These are phyloP conservation scores for Molanna angustata DNA, from an alignment of 2,888 invertebrate genomes.

Conservation along the genomic window DNA sequence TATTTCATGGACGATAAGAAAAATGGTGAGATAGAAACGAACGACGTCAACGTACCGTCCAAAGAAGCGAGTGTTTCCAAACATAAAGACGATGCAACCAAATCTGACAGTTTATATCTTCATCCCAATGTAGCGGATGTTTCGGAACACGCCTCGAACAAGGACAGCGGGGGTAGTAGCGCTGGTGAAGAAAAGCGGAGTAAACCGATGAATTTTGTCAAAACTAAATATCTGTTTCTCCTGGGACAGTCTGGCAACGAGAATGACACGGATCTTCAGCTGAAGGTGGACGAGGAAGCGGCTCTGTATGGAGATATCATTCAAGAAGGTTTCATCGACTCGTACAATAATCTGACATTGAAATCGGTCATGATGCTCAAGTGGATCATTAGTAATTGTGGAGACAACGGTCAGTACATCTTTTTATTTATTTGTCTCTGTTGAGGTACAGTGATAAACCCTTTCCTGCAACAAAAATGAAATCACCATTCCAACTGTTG, in stretches of 20 bases:
- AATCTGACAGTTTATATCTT: not conserved
- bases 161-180: not conserved
- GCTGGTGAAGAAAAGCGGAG: not conserved
- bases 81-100: not conserved
- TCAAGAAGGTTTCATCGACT: slow-evolving; percentile 79
- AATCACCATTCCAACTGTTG: too few relatives aligned
- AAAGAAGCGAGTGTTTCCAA: not conserved
- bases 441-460: too few relatives aligned
- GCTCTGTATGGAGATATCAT: slow-evolving; percentile 71
- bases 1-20: slow-evolving; percentile 3
- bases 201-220: too few relatives aligned
- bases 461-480: too few relatives aligned
- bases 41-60: not conserved
- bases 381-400: slow-evolving; percentile 70
- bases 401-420: slow-evolving; percentile 40
- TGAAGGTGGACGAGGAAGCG: slow-evolving; percentile 64
- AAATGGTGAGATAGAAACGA: too few relatives aligned
- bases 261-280: slow-evolving; percentile 58
- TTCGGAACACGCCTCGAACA: not conserved
- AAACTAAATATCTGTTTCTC: slow-evolving; percentile 42
- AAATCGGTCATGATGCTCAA: slow-evolving; percentile 84
- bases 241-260: slow-evolving; percentile 62
- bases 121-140: not conserved
- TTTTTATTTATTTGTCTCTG: too few relatives aligned
- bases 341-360: slow-evolving; percentile 82